Conservation (phyloP, 2,888 invertebrate species). For the Selenia dentaria region DNA sequence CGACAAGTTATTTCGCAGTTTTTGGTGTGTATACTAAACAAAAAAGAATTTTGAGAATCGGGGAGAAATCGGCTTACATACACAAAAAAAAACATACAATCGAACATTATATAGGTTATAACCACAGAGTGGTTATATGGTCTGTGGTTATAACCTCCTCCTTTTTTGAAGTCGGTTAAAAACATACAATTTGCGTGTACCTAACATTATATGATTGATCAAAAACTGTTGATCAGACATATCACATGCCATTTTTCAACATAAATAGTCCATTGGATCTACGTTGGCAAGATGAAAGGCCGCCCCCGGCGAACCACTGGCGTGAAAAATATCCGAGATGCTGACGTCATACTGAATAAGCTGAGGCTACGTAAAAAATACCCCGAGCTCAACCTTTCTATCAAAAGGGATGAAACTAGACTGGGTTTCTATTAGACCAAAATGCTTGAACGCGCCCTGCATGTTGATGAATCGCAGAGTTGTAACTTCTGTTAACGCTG, state of each 20-base stretch:
- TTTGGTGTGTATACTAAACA: too few species aligned
- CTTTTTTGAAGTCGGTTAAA: too few species aligned
- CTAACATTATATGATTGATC: conserved; percentile 23
- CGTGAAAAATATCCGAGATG: conserved; percentile 40
- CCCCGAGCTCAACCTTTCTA: conserved; percentile 49
- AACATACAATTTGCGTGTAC: too few species aligned
- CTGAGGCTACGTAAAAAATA: conserved; percentile 48
- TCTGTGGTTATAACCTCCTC: too few species aligned
- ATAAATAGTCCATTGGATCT: conserved; percentile 12
- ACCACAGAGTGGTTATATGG: too few species aligned
- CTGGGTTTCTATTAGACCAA: conserved; percentile 48
- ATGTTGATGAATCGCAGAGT: conserved; percentile 16
- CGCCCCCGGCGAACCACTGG: conserved; percentile 8
- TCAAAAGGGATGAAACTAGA: conserved; percentile 54
- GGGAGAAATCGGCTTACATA: too few species aligned
- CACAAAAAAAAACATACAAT: too few species aligned
- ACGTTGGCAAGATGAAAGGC: conserved; percentile 13
- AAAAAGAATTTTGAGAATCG: too few species aligned
- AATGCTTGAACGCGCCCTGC: conserved; percentile 23
- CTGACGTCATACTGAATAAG: conserved; percentile 40
- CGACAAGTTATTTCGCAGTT: too few species aligned
- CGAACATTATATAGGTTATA: too few species aligned
- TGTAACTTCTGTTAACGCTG: conserved; percentile 5
- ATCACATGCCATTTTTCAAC: conserved; percentile 5
- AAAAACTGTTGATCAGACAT: conserved; percentile 7